Conservation (phyloP, 2,113 vertebrate genomes). For the Typhlomys cinereus region DNA sequence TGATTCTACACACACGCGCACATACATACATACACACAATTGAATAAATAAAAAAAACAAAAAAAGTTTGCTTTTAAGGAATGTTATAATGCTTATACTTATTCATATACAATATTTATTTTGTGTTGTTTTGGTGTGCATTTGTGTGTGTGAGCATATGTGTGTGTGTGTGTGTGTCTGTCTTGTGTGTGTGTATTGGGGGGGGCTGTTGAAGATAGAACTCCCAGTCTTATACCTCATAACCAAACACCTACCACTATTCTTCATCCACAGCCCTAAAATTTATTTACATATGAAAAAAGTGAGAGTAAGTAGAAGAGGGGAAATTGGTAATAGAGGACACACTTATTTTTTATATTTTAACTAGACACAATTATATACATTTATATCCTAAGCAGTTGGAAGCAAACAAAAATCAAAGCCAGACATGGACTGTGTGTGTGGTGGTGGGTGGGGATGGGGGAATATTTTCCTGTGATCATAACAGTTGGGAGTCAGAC, state of each 20-base stretch:
- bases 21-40: too few species aligned
- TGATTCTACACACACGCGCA: too few species aligned
- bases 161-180: background rate
- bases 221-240: background rate
- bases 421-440: background rate
- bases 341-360: background rate
- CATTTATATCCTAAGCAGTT: background rate
- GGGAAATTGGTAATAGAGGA: background rate
- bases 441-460: too few species aligned
- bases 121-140: background rate
- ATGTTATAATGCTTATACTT: background rate
- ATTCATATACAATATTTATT: constrained; percentile 39
- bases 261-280: background rate
- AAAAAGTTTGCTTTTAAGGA: background rate
- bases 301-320: background rate
- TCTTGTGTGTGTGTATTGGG: background rate
- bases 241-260: background rate
- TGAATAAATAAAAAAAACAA: too few species aligned
- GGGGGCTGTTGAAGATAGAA: background rate
- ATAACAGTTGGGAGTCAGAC: background rate
- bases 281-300: constrained; percentile 7
- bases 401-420: constrained; percentile 6
- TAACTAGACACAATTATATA: background rate
- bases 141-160: background rate
- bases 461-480: background rate